phyloP scores from a whole-genome alignment of 2,797 vertebrate species.

The Acomys russatus region DNA sequence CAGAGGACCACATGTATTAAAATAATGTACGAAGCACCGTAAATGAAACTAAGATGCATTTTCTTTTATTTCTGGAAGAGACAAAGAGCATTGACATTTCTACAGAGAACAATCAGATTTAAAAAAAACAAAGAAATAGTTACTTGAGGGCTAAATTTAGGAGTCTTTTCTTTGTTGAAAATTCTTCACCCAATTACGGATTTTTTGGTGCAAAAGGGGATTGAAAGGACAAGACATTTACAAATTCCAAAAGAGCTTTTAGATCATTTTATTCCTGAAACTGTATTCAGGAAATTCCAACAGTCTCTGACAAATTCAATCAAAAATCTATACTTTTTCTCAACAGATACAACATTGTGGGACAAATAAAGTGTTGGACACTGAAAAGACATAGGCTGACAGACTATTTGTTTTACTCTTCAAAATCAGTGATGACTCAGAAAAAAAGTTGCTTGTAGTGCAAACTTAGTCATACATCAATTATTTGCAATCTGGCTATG shows the following conservation, averaged over 20 bases:
- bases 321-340: background rate
- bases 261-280: background rate
- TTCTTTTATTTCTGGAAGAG: background rate
- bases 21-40: background rate
- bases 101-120: background rate
- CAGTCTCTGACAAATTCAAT: background rate
- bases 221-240: background rate
- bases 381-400: too few relatives aligned
- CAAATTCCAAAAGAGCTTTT: background rate
- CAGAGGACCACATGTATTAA: background rate
- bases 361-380: background rate
- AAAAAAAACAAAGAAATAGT: background rate
- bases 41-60: background rate
- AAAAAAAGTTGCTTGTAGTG: background rate
- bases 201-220: conserved; percentile 23
- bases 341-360: background rate
- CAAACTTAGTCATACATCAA: background rate
- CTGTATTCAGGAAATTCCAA: background rate
- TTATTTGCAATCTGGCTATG: background rate
- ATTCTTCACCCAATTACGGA: conserved; percentile 6
- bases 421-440: background rate
- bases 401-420: background rate
- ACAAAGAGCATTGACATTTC: background rate
- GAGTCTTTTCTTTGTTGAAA: background rate
- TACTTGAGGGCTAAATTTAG: background rate